Evolutionary conservation across 2,113 vertebrate species (phyloP).

Genomic region (Mungos mungo): DNA sequence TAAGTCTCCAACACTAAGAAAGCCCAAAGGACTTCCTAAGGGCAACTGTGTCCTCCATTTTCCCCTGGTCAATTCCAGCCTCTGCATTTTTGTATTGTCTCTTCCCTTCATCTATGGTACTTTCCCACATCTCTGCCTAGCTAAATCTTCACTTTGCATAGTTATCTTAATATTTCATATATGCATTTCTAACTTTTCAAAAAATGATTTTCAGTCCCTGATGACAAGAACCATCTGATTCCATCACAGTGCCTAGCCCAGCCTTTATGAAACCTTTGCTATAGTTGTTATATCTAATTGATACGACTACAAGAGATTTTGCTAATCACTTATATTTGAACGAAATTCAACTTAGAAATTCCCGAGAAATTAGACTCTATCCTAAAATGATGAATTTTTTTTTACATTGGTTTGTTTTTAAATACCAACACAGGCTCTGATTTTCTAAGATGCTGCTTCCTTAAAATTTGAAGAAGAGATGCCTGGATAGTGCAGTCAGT

Average conservation of each 20-base stretch:
- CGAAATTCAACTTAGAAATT: neutral
- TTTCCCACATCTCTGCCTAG: neutral
- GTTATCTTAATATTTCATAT: neutral
- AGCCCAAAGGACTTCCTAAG: neutral
- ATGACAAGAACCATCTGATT: neutral
- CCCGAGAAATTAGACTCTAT: neutral
- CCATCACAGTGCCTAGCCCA: neutral
- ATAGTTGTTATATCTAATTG: neutral
- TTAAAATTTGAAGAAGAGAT: neutral
- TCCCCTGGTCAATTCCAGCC: neutral
- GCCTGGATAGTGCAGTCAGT: no score
- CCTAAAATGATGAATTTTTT: neutral
- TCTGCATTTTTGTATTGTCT: neutral
- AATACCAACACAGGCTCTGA: neutral
- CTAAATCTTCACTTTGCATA: neutral
- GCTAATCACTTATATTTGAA: neutral
- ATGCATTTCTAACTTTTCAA: neutral
- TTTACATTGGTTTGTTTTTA: conserved; percentile 9
- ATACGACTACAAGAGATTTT: neutral
- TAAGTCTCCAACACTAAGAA: neutral
- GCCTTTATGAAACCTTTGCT: neutral
- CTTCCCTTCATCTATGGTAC: neutral
- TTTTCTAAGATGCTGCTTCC: neutral
- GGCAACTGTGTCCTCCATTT: neutral
- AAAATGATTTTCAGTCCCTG: neutral